These are phyloP conservation scores for Isaurus tuberculatus DNA, from an alignment of 92 coral and sea anemone genomes.

Conservation along the genomic window DNA sequence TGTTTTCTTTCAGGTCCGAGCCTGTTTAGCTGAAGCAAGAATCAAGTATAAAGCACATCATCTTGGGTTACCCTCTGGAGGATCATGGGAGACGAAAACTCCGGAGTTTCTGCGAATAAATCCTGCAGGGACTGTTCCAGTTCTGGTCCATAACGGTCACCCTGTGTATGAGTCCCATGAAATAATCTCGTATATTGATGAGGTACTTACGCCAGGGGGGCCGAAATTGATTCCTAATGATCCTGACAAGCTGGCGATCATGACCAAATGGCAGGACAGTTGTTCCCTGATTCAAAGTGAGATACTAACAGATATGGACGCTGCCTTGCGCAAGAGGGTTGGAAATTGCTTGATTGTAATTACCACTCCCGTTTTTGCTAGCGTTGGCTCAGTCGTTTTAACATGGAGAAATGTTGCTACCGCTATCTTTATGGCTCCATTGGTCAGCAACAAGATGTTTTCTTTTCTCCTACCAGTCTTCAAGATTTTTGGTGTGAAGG, in stretches of 20 bases:
- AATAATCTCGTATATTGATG: slow-evolving; percentile 38
- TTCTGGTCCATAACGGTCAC: slow-evolving; percentile 43
- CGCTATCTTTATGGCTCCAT: slow-evolving; percentile 15
- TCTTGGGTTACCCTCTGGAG: slow-evolving; percentile 6
- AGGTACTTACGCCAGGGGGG: slow-evolving; percentile 43
- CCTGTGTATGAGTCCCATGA: slow-evolving; percentile 48
- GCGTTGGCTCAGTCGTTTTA: not conserved
- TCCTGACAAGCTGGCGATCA: slow-evolving; percentile 38
- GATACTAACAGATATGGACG: not conserved
- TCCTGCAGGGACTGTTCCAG: slow-evolving; percentile 40
- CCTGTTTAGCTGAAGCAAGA: slow-evolving; percentile 47
- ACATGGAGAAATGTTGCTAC: slow-evolving; percentile 1
- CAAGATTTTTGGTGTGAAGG: slow-evolving; percentile 29
- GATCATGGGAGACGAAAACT: slow-evolving; percentile 45
- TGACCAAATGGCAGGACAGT: slow-evolving; percentile 47
- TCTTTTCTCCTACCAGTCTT: not conserved
- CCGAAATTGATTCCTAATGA: slow-evolving; percentile 42
- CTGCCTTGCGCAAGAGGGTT: slow-evolving; percentile 20
- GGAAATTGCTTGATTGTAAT: slow-evolving; percentile 7
- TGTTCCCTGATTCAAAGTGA: slow-evolving; percentile 22
- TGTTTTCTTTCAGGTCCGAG: slow-evolving; percentile 12
- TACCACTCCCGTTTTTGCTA: not conserved
- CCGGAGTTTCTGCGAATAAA: slow-evolving; percentile 29
- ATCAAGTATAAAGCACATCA: slow-evolving; percentile 41
- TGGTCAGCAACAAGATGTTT: slow-evolving; percentile 1